Evolutionary conservation across 1,140 invertebrate species (phyloP), one percentile per base, ranked within the genome.

Genomic region (Trialeurodes vaporariorum): DNA sequence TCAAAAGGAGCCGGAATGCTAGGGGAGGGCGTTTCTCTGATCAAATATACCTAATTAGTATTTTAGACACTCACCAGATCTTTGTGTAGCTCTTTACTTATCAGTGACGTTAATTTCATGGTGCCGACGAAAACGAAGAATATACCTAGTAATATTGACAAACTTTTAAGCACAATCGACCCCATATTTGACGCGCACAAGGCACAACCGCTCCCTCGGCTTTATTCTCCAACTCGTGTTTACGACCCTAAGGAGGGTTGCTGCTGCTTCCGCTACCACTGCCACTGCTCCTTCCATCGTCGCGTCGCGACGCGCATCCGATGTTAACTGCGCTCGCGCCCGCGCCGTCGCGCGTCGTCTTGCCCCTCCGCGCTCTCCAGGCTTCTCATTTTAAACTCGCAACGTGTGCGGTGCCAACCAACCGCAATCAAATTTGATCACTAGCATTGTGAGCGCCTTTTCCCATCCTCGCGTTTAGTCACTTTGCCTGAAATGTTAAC

Each of bases 71-170:
- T 87, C 80, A 97, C 95, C 87, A 98, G 86, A 83, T 98, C 94
- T 84, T 94, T 95, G 79, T 98, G 94, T 65, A 98, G 85, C 79
- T 98, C 94, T 81, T 92, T 92, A 74, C 92, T 96, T 67, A 98
- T 87, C 70, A 88, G 84, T 69, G 93, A 92, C 68, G 93, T 92
- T 64, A 97, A 80, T 83, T 97, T 97, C 73, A 96, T 89, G 24
- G 88, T 88, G 61, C 94, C 94, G 68, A 96, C 90, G 78, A 97
- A 96, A 73, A 98, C 86, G 78, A 98, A 98, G 81, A 98, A 98
- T 70, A 98, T 83, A 64, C 95, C 95, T 72, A 97, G 80, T 27
- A 96, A 85, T 69, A 98, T 80, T 13, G 94, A 96, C 67, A 98
- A 82, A 77, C 92, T 93, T 78, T 88, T 92, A 65, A 96, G 80